Conservation (phyloP, 2,797 vertebrate species). For the Sebastes cheni region DNA sequence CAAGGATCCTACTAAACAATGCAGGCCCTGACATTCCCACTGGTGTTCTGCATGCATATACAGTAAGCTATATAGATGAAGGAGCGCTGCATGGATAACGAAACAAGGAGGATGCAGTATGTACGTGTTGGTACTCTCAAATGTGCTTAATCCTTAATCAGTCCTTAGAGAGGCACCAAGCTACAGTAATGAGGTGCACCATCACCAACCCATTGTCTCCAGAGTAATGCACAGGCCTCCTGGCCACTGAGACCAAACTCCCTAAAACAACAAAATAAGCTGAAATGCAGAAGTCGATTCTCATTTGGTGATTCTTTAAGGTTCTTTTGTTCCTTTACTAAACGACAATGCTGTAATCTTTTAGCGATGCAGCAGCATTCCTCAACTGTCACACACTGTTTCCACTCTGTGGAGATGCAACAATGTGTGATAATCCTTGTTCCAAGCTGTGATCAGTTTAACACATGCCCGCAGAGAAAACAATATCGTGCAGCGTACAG, state of each 20-base stretch:
- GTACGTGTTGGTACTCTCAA: slow-evolving; percentile 69
- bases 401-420: not conserved
- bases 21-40: slow-evolving; percentile 3
- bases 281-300: slow-evolving; percentile 43
- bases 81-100: slow-evolving; percentile 57
- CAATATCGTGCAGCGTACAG: not conserved
- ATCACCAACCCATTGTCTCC: slow-evolving; percentile 63
- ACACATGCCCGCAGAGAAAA: slow-evolving; percentile 19
- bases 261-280: slow-evolving; percentile 48
- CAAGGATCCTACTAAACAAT: slow-evolving; percentile 17
- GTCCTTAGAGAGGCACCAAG: slow-evolving; percentile 70
- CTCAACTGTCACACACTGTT: slow-evolving; percentile 21
- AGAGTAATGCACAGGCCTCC: slow-evolving; percentile 48
- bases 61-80: slow-evolving; percentile 52
- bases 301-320: slow-evolving; percentile 25
- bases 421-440: slow-evolving; percentile 15
- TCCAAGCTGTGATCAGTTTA: slow-evolving; percentile 17
- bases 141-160: slow-evolving; percentile 77
- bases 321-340: slow-evolving; percentile 22
- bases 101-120: slow-evolving; percentile 57
- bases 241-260: slow-evolving; percentile 48
- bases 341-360: slow-evolving; percentile 11
- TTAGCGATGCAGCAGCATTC: slow-evolving; percentile 4
- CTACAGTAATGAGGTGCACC: slow-evolving; percentile 75
- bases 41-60: slow-evolving; percentile 47